Base-by-base conservation (phyloP, 2,113 vertebrate genomes). In the Pseudorectes ferrugineus region DNA sequence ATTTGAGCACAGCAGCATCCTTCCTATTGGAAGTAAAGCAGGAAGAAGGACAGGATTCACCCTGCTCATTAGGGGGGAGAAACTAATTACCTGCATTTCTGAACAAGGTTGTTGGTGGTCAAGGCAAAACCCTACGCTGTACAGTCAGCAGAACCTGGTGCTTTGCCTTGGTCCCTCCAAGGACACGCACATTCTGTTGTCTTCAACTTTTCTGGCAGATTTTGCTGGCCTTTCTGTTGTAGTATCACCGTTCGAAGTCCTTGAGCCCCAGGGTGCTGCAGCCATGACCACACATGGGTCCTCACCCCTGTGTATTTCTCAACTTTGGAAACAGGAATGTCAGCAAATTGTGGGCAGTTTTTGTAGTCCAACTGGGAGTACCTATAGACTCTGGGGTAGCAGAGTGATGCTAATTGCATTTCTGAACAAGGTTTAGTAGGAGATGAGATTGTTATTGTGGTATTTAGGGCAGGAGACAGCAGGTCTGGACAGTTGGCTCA, bases 281-380 rank as follows among this genome's bases (percentile, higher is more conserved):
- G 26, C 23, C 3, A 3, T 23, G n/a, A 26, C 28, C 4, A 14
- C 4, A 5, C 4, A 0, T 2, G 1, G 36, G 5, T 59, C 19
- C 48, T 75, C 7, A 16, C 15, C 14, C 35, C 20, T 1, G 1
- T 13, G 25, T 24, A 9, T 40, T 70, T 26, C 35, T 13, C 59
- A 36, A 29, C 35, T 54, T 74, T 63, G 48, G 33, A 40, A 67
- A 40, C 5, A 5, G 21, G 45, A 46, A 25, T 31, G 17, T 35
- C 6, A 7, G 68, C 55, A 63, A 46, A 70, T 2, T 33, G 17
- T 12, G 24, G 42, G 55, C 40, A 16, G 33, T 77, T 74, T 54
- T 28, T 72, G 35, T 59, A 7, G 43, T 79, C 54, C 49, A 68
- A 0, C 38, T 9, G 7, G 38, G 72, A 42, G 58, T 10, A 46